phyloP scores from a whole-genome alignment of 2,797 vertebrate species.

The Fundulus diaphanus region DNA sequence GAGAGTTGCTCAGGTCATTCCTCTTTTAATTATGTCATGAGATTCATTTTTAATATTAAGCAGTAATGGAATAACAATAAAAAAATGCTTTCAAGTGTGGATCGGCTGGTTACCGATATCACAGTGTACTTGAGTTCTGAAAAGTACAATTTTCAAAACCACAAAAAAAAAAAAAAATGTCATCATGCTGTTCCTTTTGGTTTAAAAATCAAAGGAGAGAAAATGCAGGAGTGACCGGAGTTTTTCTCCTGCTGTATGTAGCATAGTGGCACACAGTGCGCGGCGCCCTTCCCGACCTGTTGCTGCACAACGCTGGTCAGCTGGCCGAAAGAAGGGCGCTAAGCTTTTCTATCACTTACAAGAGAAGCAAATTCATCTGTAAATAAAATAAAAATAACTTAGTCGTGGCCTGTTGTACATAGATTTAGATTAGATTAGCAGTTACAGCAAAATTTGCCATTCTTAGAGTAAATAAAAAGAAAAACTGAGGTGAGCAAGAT shows the following conservation, averaged over 20 bases:
- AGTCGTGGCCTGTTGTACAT: background rate
- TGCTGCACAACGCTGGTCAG: background rate
- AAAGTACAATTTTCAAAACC: no score
- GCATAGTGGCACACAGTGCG: background rate
- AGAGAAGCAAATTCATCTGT: background rate
- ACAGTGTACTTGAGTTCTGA: no score
- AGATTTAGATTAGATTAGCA: background rate
- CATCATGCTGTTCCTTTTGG: background rate
- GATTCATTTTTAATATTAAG: background rate
- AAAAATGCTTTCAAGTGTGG: no score
- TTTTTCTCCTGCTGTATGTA: background rate
- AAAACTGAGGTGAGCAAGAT: background rate
- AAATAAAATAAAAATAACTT: background rate
- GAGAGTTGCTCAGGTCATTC: constrained; percentile 6
- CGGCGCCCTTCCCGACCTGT: background rate
- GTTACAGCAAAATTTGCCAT: background rate
- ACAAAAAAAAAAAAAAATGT: background rate
- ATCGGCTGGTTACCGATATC: no score
- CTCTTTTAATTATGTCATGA: background rate
- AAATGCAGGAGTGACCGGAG: background rate
- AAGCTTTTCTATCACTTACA: background rate
- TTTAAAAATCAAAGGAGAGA: background rate
- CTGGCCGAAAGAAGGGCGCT: background rate
- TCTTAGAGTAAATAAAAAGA: background rate
- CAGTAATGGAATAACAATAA: no score